phyloP scores from a whole-genome alignment of 2,888 invertebrate genomes.

The Dynastes grantii region DNA sequence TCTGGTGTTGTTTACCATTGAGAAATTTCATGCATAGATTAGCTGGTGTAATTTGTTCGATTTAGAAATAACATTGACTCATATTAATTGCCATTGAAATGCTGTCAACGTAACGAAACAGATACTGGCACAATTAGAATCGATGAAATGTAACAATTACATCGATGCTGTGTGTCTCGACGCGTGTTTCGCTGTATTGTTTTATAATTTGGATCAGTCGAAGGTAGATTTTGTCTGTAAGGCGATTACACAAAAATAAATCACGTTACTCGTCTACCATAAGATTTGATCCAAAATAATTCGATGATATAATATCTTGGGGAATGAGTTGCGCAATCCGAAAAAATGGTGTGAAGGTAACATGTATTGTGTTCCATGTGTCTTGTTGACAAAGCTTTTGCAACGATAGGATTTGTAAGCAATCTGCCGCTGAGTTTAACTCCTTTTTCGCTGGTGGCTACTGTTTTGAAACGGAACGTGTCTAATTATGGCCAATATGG shows the following conservation, averaged over 20 bases:
- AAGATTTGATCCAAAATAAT: conserved; percentile 2
- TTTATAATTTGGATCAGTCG: conserved; percentile 27
- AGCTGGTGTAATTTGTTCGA: conserved; percentile 48
- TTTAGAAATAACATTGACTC: conserved; percentile 50
- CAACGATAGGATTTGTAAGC: conserved; percentile 21
- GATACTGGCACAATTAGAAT: conserved; percentile 24
- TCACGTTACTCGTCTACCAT: conserved; percentile 3
- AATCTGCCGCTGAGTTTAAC: background rate
- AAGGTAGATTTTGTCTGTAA: conserved; percentile 14
- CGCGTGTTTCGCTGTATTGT: conserved; percentile 28
- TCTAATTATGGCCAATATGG: conserved; percentile 28
- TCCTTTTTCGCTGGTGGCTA: conserved; percentile 32
- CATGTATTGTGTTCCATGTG: conserved; percentile 23
- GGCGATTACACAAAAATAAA: conserved; percentile 32
- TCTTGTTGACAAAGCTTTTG: conserved; percentile 41
- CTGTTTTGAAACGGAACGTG: conserved; percentile 33
- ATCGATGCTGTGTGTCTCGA: conserved; percentile 1
- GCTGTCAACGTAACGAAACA: conserved; percentile 29
- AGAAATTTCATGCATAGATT: conserved; percentile 47
- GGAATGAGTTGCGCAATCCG: conserved; percentile 42
- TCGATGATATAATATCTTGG: conserved; percentile 23
- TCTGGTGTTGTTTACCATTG: conserved; percentile 43
- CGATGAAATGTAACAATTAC: conserved; percentile 38
- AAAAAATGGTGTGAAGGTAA: conserved; percentile 45
- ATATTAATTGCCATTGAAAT: conserved; percentile 46